Base-by-base conservation (phyloP, 2,888 invertebrate genomes). In the Dascillus cervinus region DNA sequence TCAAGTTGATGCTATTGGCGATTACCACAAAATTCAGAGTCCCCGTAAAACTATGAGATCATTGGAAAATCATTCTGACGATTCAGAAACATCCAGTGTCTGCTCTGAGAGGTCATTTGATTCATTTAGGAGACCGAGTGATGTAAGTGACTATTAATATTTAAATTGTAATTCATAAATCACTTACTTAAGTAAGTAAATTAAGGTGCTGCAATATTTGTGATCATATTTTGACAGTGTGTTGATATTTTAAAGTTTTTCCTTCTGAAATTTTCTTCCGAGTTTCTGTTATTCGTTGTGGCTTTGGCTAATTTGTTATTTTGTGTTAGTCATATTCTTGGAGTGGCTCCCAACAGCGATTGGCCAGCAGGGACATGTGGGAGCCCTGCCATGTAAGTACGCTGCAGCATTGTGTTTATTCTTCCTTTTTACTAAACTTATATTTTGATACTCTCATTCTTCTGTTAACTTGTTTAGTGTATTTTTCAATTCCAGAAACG, bases 61-160 rank as follows among this genome's bases (percentile, higher is more conserved):
- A 1, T 35, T 64, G 1, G 84, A 85, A 13, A 88, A 90, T 53
- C 82, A 82, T 53, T 82, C 82, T 8, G 84, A 84, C 49, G 90
- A 91, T 55, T 90, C 92, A 4, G 95, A 96, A 63, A 94, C 92
- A 0, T 95, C 94, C 26, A 94, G 92, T 56, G 84, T 96, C 6
- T 94, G 94, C 60, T 95, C 94, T 0, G 95, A 95, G 53, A 70
- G 88, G 13, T 89, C 89, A 28, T 77, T 84, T 48, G 87, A 89
- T 61, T 87, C 87, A 2, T 85, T 76, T 49, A 75, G 85, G 38
- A 70, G 87, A 47, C 80, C 76, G 19, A 78, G 83, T 50, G 89
- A 90, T 66, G 86, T 86, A 64, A 81, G 82, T n/a, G n/a, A n/a
- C n/a, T n/a, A n/a, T n/a, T n/a, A n/a, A n/a, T n/a, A n/a, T n/a